Conservation (phyloP, 2,113 vertebrate genomes). For the Athene cunicularia region DNA sequence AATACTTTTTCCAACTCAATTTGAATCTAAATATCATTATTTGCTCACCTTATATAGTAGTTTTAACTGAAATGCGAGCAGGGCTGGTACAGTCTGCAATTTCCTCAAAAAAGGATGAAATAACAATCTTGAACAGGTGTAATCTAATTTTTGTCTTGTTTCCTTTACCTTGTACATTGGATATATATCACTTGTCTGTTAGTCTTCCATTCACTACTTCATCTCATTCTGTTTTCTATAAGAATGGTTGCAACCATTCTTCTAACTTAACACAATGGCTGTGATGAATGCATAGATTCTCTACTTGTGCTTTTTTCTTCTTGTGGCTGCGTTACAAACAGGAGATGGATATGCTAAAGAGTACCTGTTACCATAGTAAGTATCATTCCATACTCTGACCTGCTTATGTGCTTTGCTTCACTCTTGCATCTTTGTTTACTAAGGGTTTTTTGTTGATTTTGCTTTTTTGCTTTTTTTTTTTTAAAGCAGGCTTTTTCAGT, state of each 20-base stretch:
- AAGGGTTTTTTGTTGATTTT: slow-evolving; percentile 27
- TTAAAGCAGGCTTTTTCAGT: neutral
- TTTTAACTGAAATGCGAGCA: neutral
- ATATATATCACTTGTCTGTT: slow-evolving; percentile 76
- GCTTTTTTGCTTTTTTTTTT: neutral
- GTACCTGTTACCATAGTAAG: slow-evolving; percentile 99
- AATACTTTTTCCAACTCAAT: neutral
- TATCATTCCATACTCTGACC: slow-evolving; percentile 82
- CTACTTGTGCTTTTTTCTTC: slow-evolving; percentile 99
- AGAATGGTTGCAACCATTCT: slow-evolving; percentile 88
- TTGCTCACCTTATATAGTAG: neutral
- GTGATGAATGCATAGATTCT: slow-evolving; percentile 97
- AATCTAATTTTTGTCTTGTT: slow-evolving; percentile 79
- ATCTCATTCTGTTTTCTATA: slow-evolving; percentile 80
- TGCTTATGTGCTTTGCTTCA: slow-evolving; percentile 83
- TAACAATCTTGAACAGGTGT: slow-evolving; percentile 68
- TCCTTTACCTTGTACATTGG: slow-evolving; percentile 40
- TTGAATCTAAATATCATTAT: neutral
- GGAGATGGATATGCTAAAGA: slow-evolving; percentile 99
- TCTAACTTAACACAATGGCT: slow-evolving; percentile 84
- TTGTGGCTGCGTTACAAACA: slow-evolving; percentile 96
- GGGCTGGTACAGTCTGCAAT: neutral
- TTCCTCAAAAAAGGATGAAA: neutral
- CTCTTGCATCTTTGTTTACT: slow-evolving; percentile 67
- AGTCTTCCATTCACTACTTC: slow-evolving; percentile 76